Base-by-base conservation (phyloP, 2,797 vertebrate genomes). In the Leptatherina wallacei region DNA sequence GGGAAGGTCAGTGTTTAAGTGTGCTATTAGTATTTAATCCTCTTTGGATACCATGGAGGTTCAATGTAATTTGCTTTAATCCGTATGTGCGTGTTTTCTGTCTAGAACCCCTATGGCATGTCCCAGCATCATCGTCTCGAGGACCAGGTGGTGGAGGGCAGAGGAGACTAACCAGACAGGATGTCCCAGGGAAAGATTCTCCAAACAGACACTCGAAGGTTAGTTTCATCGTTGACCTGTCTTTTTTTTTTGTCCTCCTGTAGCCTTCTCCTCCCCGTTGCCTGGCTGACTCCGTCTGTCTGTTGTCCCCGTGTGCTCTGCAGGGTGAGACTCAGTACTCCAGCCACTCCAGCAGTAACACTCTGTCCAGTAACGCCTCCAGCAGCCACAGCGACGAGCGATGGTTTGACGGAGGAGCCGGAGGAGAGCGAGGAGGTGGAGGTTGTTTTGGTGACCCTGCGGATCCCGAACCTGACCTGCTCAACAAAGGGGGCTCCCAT, bases 271-370 rank as follows among this genome's bases (percentile, higher is more conserved):
- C 12, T 35, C 51, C 35, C 61, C 3, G 0, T 44, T 49, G 3
- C 24, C 49, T 52, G 4, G 1, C 49, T 42, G 7, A 65, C 42
- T 42, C 1, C 9, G n/a, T 66, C 62, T 73, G 9, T 63, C 9
- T 61, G 13, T 38, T 27, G 24, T 59, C 22, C 32, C 51, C 10
- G 18, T 73, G 57, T 83, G 64, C 69, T 71, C 55, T 24, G 33
- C 88, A 98, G 97, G 95, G 95, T 0, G 97, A 98, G 59, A 77
- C 95, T 5, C 96, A 95, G 49, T 97, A 96, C 84, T 98, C 97
- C 40, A 98, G 97, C 84, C 96, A 97, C 88, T 98, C 97, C 88
- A 98, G 97, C 95, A 98, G 96, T 69, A 98, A 97, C 88, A 98
- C 97, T 0, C 92, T 98, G 38, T 98, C 97, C 87, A 98, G 97